These are phyloP conservation scores for Palaemon carinicauda DNA, from an alignment of 1,140 invertebrate species.

Conservation along the genomic window DNA sequence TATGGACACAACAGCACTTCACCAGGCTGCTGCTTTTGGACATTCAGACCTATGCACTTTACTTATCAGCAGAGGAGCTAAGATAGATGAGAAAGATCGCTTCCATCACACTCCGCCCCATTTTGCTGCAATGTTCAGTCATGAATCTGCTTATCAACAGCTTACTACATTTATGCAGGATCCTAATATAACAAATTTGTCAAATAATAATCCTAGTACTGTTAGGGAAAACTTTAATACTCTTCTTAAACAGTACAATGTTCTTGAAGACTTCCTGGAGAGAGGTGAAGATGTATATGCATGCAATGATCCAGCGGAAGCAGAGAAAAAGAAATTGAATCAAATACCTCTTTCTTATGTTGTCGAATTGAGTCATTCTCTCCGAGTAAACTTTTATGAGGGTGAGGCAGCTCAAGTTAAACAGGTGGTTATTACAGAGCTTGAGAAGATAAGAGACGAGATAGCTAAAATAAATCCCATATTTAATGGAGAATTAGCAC, in stretches of 20 bases:
- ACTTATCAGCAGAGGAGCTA: too few species aligned
- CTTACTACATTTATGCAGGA: not conserved
- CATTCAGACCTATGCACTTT: too few species aligned
- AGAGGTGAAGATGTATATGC: too few species aligned
- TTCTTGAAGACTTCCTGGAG: too few species aligned
- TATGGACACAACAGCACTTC: too few species aligned
- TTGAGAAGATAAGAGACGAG: not conserved
- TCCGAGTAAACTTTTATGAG: not conserved
- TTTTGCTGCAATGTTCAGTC: conserved; percentile 31
- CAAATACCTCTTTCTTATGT: too few species aligned
- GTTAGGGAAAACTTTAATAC: not conserved
- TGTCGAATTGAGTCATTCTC: not conserved
- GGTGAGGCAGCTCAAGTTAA: not conserved
- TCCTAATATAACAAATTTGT: not conserved
- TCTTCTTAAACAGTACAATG: not conserved
- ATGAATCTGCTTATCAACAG: not conserved
- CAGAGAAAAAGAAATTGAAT: too few species aligned
- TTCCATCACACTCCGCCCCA: not conserved
- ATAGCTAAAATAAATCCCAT: not conserved
- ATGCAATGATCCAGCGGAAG: too few species aligned
- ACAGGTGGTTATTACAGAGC: not conserved
- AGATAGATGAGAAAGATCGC: too few species aligned
- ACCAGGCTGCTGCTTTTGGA: too few species aligned
- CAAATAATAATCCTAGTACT: not conserved
- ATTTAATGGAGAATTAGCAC: not conserved